Evolutionary conservation across 1,140 invertebrate species (phyloP), one percentile per base, ranked within the genome.

Genomic region (Drosophila tsacasi): DNA sequence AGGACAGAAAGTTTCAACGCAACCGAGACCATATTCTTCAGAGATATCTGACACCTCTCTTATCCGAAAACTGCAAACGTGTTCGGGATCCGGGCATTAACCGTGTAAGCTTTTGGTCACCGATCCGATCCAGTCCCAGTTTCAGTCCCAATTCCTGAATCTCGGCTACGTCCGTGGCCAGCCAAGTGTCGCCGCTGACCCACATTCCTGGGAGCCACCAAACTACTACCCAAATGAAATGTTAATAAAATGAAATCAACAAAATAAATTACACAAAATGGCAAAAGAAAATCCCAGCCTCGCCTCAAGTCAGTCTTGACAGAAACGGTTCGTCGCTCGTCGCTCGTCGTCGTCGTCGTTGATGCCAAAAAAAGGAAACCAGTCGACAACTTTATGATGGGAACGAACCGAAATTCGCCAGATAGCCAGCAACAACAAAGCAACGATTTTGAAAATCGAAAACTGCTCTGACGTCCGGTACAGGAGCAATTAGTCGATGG

Each of bases 361-460:
- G 69, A 72, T 72, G 85, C 81, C 85, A 89, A 89, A 85, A 89
- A 85, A 89, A 90, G 84, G 84, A 89, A 89, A 90, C 85, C 84
- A 90, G 85, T 90, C 85, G 74, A 79, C 69, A 64, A 73, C 64
- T 90, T 90, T 89, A 81, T 78, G 84, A 84, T 89, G 84, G 84
- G 85, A 89, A 89, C 81, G 54, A 46, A 64, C 62, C 46, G 35
- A 67, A 67, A 69, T 40, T 73, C 35, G 27, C 52, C 39, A 78
- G 21, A 25, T 47, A 47, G 63, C 39, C 17, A 52, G 9, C 39
- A 66, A 67, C 52, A 59, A 62, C 40, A 60, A 68, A 50, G 54
- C 37, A 52, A 50, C 47, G 44, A 59, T 82, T 72, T 83, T 79
- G 55, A 81, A 82, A 82, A 83, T 86, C 82, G 74, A 87, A 86